These are phyloP conservation scores for Tigriopus californicus DNA, from an alignment of 2,888 invertebrate species.

Conservation along the genomic window DNA sequence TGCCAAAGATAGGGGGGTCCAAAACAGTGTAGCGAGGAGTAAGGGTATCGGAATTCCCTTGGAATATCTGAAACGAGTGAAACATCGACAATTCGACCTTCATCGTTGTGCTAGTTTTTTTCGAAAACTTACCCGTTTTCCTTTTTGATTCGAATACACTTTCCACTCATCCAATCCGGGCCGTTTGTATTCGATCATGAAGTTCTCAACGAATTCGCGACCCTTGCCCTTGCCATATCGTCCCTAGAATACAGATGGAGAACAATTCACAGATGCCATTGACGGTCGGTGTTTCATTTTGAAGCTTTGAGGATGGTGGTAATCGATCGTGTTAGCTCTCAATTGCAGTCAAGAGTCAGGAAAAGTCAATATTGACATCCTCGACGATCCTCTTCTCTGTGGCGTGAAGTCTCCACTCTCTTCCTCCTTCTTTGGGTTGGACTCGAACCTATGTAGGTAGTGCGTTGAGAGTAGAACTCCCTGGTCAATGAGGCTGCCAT, in stretches of 20 bases:
- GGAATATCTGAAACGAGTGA: constrained; percentile 27
- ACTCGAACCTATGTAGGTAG: too few relatives aligned
- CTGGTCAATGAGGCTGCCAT: too few relatives aligned
- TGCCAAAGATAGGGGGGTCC: constrained; percentile 32
- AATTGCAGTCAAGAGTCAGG: too few relatives aligned
- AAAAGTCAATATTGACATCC: too few relatives aligned
- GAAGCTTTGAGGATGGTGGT: too few relatives aligned
- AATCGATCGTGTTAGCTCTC: too few relatives aligned
- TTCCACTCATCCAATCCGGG: constrained; percentile 23
- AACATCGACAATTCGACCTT: background rate
- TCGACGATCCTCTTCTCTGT: too few relatives aligned
- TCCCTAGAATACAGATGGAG: constrained; percentile 28
- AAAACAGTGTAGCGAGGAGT: constrained; percentile 28
- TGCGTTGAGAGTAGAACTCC: too few relatives aligned
- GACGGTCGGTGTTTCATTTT: too few relatives aligned
- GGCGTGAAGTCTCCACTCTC: too few relatives aligned
- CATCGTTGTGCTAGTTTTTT: background rate
- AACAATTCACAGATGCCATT: too few relatives aligned
- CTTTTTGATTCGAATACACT: constrained; percentile 26
- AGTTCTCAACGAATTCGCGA: constrained; percentile 30
- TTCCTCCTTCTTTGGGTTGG: too few relatives aligned
- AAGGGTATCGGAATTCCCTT: constrained; percentile 33
- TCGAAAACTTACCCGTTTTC: constrained; percentile 25
- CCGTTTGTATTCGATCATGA: constrained; percentile 28
- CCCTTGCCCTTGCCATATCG: constrained; percentile 34